Evolutionary conservation across 2,888 invertebrate genomes (phyloP), one percentile per base, ranked within the genome.

Genomic region (Synergus itoensis): DNA sequence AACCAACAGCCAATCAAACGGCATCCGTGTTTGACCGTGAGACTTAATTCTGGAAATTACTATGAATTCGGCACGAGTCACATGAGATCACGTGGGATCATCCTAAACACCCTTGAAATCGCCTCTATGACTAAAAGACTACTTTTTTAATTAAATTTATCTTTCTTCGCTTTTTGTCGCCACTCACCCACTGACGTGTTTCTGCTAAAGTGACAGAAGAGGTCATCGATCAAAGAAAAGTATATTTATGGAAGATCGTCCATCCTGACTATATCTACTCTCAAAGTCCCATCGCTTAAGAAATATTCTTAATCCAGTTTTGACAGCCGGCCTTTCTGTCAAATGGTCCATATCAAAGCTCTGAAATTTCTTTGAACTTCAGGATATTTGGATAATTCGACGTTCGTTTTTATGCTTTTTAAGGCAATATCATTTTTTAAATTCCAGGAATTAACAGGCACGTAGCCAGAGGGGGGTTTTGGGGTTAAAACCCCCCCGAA

Each of bases 31-130:
- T 57, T 80, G 85, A 81, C 85, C 86, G 82, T 84, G 84, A 85
- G 80, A 83, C 83, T 83, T 84, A 84, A 84, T 85, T 85, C 83
- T 81, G 78, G 80, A 85, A 84, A 84, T 86, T 84, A 81, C 77
- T 73, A 79, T 65, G 80, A 78, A 83, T 82, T 85, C 83, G 83
- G 73, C 67, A 77, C 75, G 76, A 77, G 77, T 81, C 80, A 83
- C 76, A 80, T 78, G 78, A 62, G 76, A 48, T 77, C 53, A 79
- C 79, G 28, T 73, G 57, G 48, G 3, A 67, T 67, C 43, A 43
- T 53, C 21, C 21, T 21, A 28, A 60, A 60, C 60, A 60, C 21
- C 60, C 60, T 60, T 60, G 60, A 60, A 60, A 60, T 28, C 21
- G 60, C 11, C 5, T 28, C 11, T 21, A 5, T 60, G 11, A 28